These are phyloP conservation scores for Anoplius nigerrimus DNA, from an alignment of 2,888 invertebrate genomes.

Conservation along the genomic window DNA sequence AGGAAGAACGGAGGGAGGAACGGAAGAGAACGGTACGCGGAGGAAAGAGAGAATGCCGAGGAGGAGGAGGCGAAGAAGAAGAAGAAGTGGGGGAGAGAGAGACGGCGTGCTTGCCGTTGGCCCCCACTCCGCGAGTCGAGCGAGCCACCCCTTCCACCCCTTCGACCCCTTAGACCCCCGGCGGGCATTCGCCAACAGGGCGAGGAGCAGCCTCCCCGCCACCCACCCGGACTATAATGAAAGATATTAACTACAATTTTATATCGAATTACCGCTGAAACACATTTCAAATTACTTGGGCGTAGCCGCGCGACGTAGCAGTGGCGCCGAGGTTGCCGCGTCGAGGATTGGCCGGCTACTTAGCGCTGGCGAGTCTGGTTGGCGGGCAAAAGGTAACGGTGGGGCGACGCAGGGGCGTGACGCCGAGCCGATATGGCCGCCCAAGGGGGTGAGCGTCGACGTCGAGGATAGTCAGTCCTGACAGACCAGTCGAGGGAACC, in stretches of 20 bases:
- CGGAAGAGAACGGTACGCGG: slow-evolving; percentile 20
- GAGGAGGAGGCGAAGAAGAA: slow-evolving; percentile 6
- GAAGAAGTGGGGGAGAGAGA: slow-evolving; percentile 4
- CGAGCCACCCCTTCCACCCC: slow-evolving; percentile 4
- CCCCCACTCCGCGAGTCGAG: not conserved
- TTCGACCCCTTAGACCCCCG: slow-evolving; percentile 22
- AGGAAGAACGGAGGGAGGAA: slow-evolving; percentile 10
- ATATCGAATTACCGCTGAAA: slow-evolving; percentile 75
- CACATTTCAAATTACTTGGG: slow-evolving; percentile 74
- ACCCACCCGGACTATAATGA: slow-evolving; percentile 67
- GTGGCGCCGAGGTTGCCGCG: slow-evolving; percentile 47
- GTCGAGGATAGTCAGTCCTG: slow-evolving; percentile 46
- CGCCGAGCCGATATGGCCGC: slow-evolving; percentile 70
- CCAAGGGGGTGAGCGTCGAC: slow-evolving; percentile 50
- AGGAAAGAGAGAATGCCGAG: not conserved
- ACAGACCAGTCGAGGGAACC: slow-evolving; percentile 67
- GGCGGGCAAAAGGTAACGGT: slow-evolving; percentile 43
- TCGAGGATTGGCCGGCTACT: slow-evolving; percentile 47
- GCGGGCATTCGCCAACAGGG: slow-evolving; percentile 26
- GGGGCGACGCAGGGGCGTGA: slow-evolving; percentile 64
- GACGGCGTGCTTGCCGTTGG: slow-evolving; percentile 3
- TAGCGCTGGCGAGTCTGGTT: slow-evolving; percentile 51
- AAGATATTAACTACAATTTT: slow-evolving; percentile 76
- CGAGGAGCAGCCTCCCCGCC: slow-evolving; percentile 21
- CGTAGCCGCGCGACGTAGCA: slow-evolving; percentile 59